These are phyloP conservation scores for Perizoma affinitatum DNA, from an alignment of 2,888 invertebrate species.

Conservation along the genomic window DNA sequence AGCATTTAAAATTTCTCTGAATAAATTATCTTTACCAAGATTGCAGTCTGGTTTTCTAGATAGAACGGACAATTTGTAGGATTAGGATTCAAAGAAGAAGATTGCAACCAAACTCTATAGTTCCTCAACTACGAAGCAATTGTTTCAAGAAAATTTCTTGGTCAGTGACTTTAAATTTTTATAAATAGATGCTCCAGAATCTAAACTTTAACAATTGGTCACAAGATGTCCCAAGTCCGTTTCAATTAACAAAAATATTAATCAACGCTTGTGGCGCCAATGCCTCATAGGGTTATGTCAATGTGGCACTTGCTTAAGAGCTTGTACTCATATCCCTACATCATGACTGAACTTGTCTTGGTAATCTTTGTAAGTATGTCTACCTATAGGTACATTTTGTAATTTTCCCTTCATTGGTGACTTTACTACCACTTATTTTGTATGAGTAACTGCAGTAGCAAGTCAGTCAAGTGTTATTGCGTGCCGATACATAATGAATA, in stretches of 20 bases:
- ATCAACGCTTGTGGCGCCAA: slow-evolving; percentile 69
- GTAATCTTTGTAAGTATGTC: too few species aligned
- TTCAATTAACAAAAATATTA: slow-evolving; percentile 78
- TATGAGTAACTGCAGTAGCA: too few species aligned
- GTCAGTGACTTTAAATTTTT: slow-evolving; percentile 50
- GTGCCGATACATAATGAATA: background rate
- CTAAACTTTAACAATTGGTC: slow-evolving; percentile 68
- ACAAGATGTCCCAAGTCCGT: slow-evolving; percentile 61
- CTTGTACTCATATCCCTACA: slow-evolving; percentile 3
- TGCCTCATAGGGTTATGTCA: slow-evolving; percentile 42
- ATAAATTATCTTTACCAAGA: too few species aligned
- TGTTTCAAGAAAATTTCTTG: slow-evolving; percentile 39
- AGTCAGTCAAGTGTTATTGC: too few species aligned
- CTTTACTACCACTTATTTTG: too few species aligned
- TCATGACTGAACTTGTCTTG: too few species aligned
- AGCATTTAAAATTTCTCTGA: too few species aligned
- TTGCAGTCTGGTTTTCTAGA: too few species aligned
- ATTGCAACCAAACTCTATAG: slow-evolving; percentile 15
- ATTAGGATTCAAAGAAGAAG: background rate
- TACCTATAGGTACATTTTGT: too few species aligned
- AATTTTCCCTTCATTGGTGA: too few species aligned
- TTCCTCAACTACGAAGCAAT: slow-evolving; percentile 17
- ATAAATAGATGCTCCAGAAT: slow-evolving; percentile 70
- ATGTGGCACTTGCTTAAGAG: slow-evolving; percentile 28
- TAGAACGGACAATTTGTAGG: too few species aligned